A percentile compares a stretch with the other conserved stretches of the same genome.
These are phyloP conservation scores for Channa striata DNA, from an alignment of 2,797 vertebrate species.

Conservation along the genomic window DNA sequence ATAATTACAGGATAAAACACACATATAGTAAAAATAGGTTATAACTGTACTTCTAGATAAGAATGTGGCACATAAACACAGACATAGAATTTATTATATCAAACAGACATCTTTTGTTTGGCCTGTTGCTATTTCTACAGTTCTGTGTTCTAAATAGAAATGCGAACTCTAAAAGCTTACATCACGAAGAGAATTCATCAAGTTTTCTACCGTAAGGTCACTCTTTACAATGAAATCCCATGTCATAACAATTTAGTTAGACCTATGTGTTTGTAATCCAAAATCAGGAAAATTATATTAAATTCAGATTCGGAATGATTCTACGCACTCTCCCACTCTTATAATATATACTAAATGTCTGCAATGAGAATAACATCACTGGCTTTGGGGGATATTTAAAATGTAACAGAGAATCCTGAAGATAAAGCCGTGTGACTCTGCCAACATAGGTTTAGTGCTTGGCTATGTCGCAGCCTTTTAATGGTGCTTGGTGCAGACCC, in stretches of 20 bases:
- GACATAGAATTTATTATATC: no score
- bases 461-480: conserved; percentile 12
- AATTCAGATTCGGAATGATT: neutral
- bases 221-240: no score
- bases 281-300: neutral
- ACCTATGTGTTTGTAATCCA: neutral
- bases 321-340: neutral
- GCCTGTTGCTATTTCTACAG: no score
- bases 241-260: neutral
- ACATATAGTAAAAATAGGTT: no score
- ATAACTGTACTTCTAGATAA: no score
- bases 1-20: no score
- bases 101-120: no score
- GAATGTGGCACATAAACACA: no score
- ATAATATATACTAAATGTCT: neutral
- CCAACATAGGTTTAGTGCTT: conserved; percentile 12
- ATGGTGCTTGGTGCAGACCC: conserved; percentile 6
- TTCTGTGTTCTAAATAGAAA: no score
- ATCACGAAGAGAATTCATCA: no score
- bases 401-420: conserved; percentile 8
- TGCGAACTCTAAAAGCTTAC: no score
- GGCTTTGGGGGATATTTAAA: conserved; percentile 1
- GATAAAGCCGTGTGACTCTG: conserved; percentile 16
- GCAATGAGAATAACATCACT: neutral
- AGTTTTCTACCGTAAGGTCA: no score